Evolutionary conservation across 2,113 vertebrate species (phyloP), one percentile per base, ranked within the genome.

Genomic region (Vulpes lagopus): DNA sequence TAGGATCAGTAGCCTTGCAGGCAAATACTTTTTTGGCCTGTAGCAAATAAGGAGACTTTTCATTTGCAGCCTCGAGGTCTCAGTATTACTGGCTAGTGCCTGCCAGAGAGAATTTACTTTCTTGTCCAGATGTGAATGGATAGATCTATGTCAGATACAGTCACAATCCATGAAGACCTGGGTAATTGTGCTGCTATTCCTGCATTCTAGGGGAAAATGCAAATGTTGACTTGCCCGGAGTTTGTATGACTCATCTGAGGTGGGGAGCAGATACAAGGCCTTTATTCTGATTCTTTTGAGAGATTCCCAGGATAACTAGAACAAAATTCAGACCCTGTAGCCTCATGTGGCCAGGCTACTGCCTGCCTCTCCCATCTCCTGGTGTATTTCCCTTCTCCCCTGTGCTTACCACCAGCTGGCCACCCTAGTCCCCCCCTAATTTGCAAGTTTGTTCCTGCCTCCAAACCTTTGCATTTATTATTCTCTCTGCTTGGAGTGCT

Each of bases 191-290:
- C 5, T 67, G 20, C 51, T 11, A 4, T 51, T 65, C 14, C 60
- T 96, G 62, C 22, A 38, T 73, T 91, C 80, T 93, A 23, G 27
- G 64, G n/a, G 35, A 59, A 67, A 89, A 84, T 90, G 67, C 73
- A 57, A 60, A 93, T 43, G 14, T 64, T 65, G 32, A 64, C 57
- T 60, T 51, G 16, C 16, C 82, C 22, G 35, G 62, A 55, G 32
- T 86, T 62, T 93, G 3, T 89, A 11, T 30, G 78, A 85, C 30
- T 78, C 62, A 25, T 53, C 11, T 6, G 2, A 30, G 14, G 3
- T 83, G 25, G 11, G 30, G 30, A 81, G 27, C 53, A 91, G 8
- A 87, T 69, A 12, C 30, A 91, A 80, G 60, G 3, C 19, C 25
- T 74, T 35, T 32, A 38, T 22, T 59, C 82, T 60, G 14, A 32